Evolutionary conservation across 2,888 invertebrate species (phyloP).

Genomic region (Ormyrus labotus): DNA sequence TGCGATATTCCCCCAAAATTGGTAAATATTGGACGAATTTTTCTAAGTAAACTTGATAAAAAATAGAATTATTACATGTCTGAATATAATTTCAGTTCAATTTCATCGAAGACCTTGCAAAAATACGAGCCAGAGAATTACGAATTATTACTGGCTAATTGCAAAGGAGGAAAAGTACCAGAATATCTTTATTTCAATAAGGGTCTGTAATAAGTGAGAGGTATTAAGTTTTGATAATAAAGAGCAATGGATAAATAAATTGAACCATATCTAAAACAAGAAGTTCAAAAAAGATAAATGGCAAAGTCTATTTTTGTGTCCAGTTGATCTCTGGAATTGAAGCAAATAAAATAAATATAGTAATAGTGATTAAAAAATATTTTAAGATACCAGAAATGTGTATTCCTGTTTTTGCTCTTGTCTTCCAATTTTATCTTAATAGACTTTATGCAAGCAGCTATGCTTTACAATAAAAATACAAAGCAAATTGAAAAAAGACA

Average conservation of each 20-base stretch:
- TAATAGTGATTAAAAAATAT: conserved; percentile 32
- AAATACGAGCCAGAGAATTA: conserved; percentile 86
- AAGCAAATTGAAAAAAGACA: conserved; percentile 32
- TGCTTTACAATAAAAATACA: conserved; percentile 29
- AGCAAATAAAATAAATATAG: conserved; percentile 47
- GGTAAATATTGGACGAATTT: conserved; percentile 78
- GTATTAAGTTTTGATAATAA: not conserved
- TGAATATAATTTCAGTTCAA: conserved; percentile 80
- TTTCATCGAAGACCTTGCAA: conserved; percentile 84
- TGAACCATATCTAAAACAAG: conserved; percentile 46
- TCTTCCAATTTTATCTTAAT: conserved; percentile 46
- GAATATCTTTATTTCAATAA: conserved; percentile 91
- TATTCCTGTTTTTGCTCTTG: conserved; percentile 39
- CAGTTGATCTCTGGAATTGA: conserved; percentile 46
- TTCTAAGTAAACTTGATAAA: not conserved
- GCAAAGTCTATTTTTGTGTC: conserved; percentile 52
- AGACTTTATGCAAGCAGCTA: conserved; percentile 24
- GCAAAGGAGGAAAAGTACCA: conserved; percentile 81
- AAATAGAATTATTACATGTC: conserved; percentile 24
- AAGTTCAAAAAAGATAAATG: conserved; percentile 42
- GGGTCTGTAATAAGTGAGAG: conserved; percentile 81
- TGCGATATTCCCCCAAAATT: conserved; percentile 89
- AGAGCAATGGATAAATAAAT: conserved; percentile 47
- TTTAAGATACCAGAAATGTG: conserved; percentile 30
- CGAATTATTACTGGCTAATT: conserved; percentile 82